Conservation (phyloP, 2,888 invertebrate genomes). For the Nycteola revayana region DNA sequence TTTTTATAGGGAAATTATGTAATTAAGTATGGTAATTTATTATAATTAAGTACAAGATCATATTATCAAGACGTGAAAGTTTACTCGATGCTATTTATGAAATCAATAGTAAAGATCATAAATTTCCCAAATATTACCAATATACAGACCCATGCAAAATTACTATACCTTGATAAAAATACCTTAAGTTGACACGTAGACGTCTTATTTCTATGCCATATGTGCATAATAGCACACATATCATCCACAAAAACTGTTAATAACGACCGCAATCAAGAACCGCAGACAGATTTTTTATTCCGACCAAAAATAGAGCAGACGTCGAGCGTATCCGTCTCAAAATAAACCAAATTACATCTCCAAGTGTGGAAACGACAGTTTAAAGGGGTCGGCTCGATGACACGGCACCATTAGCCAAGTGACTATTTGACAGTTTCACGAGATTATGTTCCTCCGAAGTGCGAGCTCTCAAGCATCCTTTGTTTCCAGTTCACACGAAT, state of each 20-base stretch:
- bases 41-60: too few relatives aligned
- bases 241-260: too few relatives aligned
- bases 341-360: slow-evolving; percentile 41
- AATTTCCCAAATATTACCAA: too few relatives aligned
- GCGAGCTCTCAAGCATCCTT: slow-evolving; percentile 50
- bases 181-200: neutral
- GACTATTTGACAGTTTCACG: slow-evolving; percentile 68
- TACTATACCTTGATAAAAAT: too few relatives aligned
- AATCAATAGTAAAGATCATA: too few relatives aligned
- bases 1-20: too few relatives aligned
- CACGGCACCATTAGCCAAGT: slow-evolving; percentile 72
- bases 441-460: slow-evolving; percentile 43
- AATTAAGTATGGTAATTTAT: too few relatives aligned
- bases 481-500: slow-evolving; percentile 62
- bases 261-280: slow-evolving; percentile 3
- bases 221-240: too few relatives aligned
- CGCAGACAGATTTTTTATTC: neutral
- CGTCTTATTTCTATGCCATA: too few relatives aligned
- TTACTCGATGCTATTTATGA: too few relatives aligned
- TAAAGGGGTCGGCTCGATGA: slow-evolving; percentile 69
- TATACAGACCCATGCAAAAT: too few relatives aligned
- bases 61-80: too few relatives aligned
- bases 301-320: slow-evolving; percentile 29
- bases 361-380: slow-evolving; percentile 68
- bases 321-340: slow-evolving; percentile 41